phyloP scores from a whole-genome alignment of 2,888 invertebrate genomes.

The Pterobdella sp. region DNA sequence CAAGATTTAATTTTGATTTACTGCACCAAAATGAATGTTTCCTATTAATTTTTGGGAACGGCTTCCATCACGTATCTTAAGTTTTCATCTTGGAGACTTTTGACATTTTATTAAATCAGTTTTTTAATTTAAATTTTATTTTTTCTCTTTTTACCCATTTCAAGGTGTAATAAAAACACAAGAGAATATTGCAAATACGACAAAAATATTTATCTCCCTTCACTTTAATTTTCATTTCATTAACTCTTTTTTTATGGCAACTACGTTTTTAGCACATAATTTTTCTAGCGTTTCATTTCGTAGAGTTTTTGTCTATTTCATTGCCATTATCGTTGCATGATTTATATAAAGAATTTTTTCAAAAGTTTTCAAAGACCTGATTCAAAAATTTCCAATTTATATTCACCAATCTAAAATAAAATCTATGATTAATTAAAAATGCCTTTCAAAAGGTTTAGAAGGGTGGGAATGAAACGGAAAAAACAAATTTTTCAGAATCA shows the following conservation, averaged over 20 bases:
- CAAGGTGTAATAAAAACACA: too few species aligned
- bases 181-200: not conserved
- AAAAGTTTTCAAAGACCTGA: too few species aligned
- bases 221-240: conserved; percentile 13
- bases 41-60: too few species aligned
- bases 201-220: not conserved
- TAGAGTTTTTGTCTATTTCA: not conserved
- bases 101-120: not conserved
- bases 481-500: not conserved
- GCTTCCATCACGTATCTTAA: too few species aligned
- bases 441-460: not conserved
- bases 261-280: not conserved
- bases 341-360: not conserved
- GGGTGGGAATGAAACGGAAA: not conserved
- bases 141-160: not conserved
- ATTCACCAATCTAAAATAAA: not conserved
- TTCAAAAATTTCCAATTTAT: too few species aligned
- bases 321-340: not conserved
- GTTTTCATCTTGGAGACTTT: too few species aligned
- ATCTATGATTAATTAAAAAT: not conserved
- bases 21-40: too few species aligned
- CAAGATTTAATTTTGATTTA: too few species aligned
- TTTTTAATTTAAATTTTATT: not conserved
- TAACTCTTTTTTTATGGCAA: not conserved
- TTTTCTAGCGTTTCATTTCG: not conserved